A percentile compares a stretch with the other conserved stretches of the same genome.
phyloP scores from a whole-genome alignment of 2,888 invertebrate genomes.

The Drosophila atroscutellata region DNA sequence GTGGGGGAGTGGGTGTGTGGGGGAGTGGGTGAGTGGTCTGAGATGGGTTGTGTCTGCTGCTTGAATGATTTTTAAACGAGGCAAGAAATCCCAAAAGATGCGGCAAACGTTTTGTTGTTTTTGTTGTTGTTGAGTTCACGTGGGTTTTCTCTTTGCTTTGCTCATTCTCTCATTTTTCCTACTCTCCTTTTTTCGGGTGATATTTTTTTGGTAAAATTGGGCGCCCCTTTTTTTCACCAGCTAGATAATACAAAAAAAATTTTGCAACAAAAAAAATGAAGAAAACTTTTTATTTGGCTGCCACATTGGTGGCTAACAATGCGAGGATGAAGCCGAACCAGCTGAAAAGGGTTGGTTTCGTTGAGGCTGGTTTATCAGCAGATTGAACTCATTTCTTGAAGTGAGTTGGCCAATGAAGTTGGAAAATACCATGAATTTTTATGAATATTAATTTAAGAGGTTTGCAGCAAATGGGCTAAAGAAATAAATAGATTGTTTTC shows the following conservation, averaged over 20 bases:
- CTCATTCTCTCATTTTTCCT: constrained; percentile 17
- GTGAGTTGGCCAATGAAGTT: constrained; percentile 17
- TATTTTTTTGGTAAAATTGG: constrained; percentile 39
- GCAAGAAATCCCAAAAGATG: constrained; percentile 83
- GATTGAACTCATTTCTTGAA: constrained; percentile 36
- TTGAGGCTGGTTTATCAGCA: constrained; percentile 38
- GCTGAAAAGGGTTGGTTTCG: constrained; percentile 31
- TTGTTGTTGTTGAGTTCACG: constrained; percentile 62
- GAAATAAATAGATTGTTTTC: constrained; percentile 2
- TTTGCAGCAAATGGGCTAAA: constrained; percentile 5
- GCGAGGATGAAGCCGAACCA: constrained; percentile 10
- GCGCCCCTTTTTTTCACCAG: constrained; percentile 31
- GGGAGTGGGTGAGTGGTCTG: constrained; percentile 25
- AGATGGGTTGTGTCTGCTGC: constrained; percentile 78
- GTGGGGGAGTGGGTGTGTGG: background rate
- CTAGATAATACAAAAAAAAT: constrained; percentile 75
- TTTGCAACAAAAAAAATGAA: constrained; percentile 26
- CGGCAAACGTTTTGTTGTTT: constrained; percentile 77
- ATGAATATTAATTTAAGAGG: constrained; percentile 28
- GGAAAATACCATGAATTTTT: constrained; percentile 31
- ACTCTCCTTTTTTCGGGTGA: constrained; percentile 34
- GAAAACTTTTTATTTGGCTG: constrained; percentile 57
- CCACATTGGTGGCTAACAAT: constrained; percentile 49
- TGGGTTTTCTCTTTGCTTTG: constrained; percentile 54
- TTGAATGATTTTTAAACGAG: constrained; percentile 83